Percentiles rank a stretch among this genome's conserved stretches.
Conservation (phyloP, 2,888 invertebrate genomes). For the Ectemnius lituratus region DNA sequence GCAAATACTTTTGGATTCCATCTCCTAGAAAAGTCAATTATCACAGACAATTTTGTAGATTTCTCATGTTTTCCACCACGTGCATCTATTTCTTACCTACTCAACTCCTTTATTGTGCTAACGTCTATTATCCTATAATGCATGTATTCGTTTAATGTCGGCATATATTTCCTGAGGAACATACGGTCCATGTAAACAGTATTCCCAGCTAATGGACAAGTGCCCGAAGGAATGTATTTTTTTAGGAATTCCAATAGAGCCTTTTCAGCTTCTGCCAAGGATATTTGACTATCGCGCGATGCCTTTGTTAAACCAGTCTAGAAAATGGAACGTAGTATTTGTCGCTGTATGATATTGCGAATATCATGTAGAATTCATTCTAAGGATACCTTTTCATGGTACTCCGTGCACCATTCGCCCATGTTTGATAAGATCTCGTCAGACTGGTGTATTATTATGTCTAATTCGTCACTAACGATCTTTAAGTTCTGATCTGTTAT, state of each 20-base stretch:
- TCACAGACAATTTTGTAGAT: constrained; percentile 81
- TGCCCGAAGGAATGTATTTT: constrained; percentile 78
- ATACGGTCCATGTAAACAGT: constrained; percentile 91
- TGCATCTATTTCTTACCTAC: constrained; percentile 67
- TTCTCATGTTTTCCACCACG: background rate
- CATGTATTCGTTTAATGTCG: constrained; percentile 85
- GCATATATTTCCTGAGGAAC: constrained; percentile 92
- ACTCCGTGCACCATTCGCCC: constrained; percentile 90
- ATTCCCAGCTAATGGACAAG: constrained; percentile 92
- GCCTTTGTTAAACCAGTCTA: constrained; percentile 88
- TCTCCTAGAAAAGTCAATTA: constrained; percentile 77
- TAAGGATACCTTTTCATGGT: constrained; percentile 85
- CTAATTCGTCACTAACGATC: constrained; percentile 86
- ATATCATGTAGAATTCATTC: background rate
- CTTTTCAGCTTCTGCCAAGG: constrained; percentile 84
- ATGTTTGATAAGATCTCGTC: constrained; percentile 86
- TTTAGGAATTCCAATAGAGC: constrained; percentile 86
- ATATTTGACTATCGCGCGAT: constrained; percentile 84
- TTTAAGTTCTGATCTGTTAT: constrained; percentile 91
- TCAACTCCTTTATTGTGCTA: constrained; percentile 91
- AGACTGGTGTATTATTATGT: constrained; percentile 88
- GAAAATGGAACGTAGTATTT: constrained; percentile 11
- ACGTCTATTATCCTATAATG: constrained; percentile 97
- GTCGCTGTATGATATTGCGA: background rate
- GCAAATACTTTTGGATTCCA: constrained; percentile 86